Percentiles rank a stretch among this genome's conserved stretches.
Evolutionary conservation across 2,113 vertebrate species (phyloP).

Genomic region (Ardeotis arabs): DNA sequence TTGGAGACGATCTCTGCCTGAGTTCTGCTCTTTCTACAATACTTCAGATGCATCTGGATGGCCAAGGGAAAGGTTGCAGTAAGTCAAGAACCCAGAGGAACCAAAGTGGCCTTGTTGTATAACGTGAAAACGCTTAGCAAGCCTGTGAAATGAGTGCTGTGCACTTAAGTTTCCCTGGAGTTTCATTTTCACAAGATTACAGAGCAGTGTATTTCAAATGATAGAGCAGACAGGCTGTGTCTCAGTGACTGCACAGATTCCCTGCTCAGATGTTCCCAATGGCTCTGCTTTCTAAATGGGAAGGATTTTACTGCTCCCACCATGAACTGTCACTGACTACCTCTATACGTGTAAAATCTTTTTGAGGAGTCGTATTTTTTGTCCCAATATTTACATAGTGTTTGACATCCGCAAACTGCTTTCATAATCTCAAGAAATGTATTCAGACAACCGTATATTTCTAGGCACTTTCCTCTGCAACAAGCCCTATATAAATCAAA

Average conservation of each 20-base stretch:
- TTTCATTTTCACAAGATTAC: slow-evolving; percentile 14
- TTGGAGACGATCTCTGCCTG: not conserved
- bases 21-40: not conserved
- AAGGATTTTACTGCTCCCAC: not conserved
- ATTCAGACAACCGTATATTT: not conserved
- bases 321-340: not conserved
- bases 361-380: not conserved
- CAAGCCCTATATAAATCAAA: not conserved
- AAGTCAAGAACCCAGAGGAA: not conserved
- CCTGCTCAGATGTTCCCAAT: not conserved
- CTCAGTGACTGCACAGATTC: slow-evolving; percentile 7
- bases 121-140: not conserved
- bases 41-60: not conserved
- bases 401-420: slow-evolving; percentile 4
- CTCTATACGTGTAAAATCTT: not conserved
- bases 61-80: not conserved
- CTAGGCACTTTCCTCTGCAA: not conserved
- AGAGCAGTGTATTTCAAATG: not conserved
- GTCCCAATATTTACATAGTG: not conserved
- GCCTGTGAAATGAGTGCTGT: not conserved
- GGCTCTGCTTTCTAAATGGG: not conserved
- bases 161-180: not conserved
- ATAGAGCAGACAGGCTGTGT: not conserved
- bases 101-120: not conserved
- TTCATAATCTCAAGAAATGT: not conserved